Base-by-base conservation (phyloP, 1,140 invertebrate genomes). In the Nasonia longicornis region DNA sequence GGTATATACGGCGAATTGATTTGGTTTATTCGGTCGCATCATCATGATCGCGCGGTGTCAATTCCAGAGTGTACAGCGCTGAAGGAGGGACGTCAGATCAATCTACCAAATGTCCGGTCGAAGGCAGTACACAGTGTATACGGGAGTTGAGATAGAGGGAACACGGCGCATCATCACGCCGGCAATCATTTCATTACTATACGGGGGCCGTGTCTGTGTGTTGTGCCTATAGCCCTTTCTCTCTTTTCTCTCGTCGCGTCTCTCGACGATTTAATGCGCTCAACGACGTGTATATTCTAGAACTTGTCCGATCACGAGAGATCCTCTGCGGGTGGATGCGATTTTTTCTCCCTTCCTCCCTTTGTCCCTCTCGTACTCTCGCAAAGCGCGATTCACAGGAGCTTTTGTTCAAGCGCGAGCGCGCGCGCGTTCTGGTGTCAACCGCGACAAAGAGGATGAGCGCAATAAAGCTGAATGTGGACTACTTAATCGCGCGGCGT, bases 101-200 rank as follows among this genome's bases (percentile, higher is more conserved):
- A 89, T 89, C 87, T 86, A 87, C 85, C 81, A 85, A 87, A 89
- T 89, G 87, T 89, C 88, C 88, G 87, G 87, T 88, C 79, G 58
- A 84, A 84, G 81, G 12, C 82, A 81, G 16, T 58, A 7, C 1
- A 20, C 14, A n/a, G 26, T 26, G 26, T 3, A 58, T 3, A 58
- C 16, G 52, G 16, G 52, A 52, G 26, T 26, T 1, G 48, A 52
- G 48, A 52, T 52, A 14, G 48, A 82, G 86, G 86, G 86, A 52
- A 52, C 48, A 10, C 45, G 45, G 45, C 45, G 16, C 16, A 14
- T 14, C 48, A 58, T 58, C 16, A 42, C 38, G 86, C 81, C 85
- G 78, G 83, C 86, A 88, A 89, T 89, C 86, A 85, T 88, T 88
- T 86, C 85, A 89, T 88, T 87, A 84, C 26, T 26, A 84, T 85